A percentile compares a stretch with the other conserved stretches of the same genome.
Evolutionary conservation across 2,888 invertebrate genomes (phyloP).

Genomic region (Boloria euphrosyne): DNA sequence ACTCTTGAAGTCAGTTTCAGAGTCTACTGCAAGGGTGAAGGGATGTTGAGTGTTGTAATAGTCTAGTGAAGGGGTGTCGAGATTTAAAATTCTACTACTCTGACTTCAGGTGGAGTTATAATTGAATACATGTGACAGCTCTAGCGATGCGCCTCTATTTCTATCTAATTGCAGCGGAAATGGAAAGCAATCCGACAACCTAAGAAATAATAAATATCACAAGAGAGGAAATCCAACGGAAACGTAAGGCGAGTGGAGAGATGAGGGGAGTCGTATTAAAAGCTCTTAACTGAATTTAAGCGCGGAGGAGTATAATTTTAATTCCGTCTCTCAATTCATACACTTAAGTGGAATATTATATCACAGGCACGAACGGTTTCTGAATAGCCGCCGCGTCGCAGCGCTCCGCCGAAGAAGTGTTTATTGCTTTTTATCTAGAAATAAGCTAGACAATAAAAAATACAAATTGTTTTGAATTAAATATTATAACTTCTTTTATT

Average conservation of each 20-base stretch:
- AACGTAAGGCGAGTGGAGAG: background rate
- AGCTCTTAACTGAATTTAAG: conserved; percentile 31
- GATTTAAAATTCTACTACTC: background rate
- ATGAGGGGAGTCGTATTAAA: conserved; percentile 25
- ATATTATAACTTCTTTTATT: background rate
- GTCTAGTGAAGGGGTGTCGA: too few relatives aligned
- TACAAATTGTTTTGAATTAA: conserved; percentile 7
- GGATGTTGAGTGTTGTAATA: background rate
- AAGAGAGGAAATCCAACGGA: background rate
- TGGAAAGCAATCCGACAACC: conserved; percentile 49
- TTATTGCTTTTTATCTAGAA: conserved; percentile 22
- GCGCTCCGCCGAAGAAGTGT: conserved; percentile 7
- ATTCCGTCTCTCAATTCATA: conserved; percentile 35
- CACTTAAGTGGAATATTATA: conserved; percentile 38
- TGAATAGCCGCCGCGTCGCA: conserved; percentile 17
- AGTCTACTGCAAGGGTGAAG: too few relatives aligned
- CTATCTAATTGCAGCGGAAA: conserved; percentile 40
- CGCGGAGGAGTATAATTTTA: conserved; percentile 37
- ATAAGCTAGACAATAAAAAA: background rate
- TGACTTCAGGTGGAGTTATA: background rate
- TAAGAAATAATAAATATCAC: conserved; percentile 52
- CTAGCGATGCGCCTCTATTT: conserved; percentile 1
- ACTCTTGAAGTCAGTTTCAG: too few relatives aligned
- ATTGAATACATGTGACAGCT: background rate
- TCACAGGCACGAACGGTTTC: conserved; percentile 19